Evolutionary conservation across 2,113 vertebrate species (phyloP).

Genomic region (Pogonocichla stellata): DNA sequence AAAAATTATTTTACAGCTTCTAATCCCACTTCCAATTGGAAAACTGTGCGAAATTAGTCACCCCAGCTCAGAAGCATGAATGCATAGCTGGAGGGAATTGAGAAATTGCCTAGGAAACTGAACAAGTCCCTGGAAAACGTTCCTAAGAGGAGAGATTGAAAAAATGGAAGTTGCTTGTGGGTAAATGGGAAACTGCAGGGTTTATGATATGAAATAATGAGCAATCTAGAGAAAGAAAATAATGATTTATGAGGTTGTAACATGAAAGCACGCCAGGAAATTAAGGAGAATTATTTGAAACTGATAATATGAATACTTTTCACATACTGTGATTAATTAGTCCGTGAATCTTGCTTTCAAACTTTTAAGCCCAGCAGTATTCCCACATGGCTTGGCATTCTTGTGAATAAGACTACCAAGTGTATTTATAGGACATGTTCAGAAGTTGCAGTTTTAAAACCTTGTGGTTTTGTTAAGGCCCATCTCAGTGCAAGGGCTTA

Average conservation of each 20-base stretch:
- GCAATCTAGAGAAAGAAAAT: background rate
- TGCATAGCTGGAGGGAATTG: background rate
- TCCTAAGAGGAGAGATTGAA: background rate
- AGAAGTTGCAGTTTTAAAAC: background rate
- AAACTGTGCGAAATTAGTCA: background rate
- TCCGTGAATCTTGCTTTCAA: background rate
- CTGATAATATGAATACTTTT: slow-evolving; percentile 16
- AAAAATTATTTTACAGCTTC: background rate
- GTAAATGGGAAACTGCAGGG: background rate
- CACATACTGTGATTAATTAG: background rate
- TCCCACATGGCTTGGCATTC: slow-evolving; percentile 2
- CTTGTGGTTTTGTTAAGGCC: background rate
- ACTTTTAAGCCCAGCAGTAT: slow-evolving; percentile 9
- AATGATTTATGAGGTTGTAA: background rate
- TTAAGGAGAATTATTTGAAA: slow-evolving; percentile 9
- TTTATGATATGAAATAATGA: background rate
- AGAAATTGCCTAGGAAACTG: background rate
- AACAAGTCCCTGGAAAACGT: background rate
- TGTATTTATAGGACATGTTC: background rate
- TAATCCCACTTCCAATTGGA: background rate
- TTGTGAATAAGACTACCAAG: background rate
- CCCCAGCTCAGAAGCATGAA: background rate
- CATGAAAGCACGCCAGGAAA: background rate
- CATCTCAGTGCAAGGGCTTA: background rate
- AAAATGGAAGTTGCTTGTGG: background rate